Percentiles rank a stretch among this genome's conserved stretches.
These are phyloP conservation scores for Argopecten irradians DNA, from an alignment of 1,140 invertebrate genomes.

Conservation along the genomic window DNA sequence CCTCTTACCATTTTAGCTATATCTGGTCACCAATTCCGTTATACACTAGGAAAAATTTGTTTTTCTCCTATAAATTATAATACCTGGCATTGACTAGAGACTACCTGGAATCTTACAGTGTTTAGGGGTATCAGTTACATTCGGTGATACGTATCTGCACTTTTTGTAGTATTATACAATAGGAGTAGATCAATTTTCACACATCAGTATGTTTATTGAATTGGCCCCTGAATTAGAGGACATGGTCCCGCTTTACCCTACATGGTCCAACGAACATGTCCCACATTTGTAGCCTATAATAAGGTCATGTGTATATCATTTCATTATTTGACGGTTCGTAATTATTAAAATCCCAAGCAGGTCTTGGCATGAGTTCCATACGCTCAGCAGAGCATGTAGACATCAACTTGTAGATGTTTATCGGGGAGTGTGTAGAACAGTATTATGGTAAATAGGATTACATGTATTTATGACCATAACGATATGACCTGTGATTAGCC, in stretches of 20 bases:
- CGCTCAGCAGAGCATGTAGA: background rate
- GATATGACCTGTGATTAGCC: too few species aligned
- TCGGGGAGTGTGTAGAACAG: background rate
- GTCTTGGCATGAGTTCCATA: background rate
- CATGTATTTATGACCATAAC: background rate
- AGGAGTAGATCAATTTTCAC: background rate
- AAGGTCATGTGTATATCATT: background rate
- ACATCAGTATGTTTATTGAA: background rate
- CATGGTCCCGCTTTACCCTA: background rate
- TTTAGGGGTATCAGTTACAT: background rate
- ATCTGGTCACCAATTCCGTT: too few species aligned
- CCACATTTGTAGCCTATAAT: background rate
- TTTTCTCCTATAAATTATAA: too few species aligned
- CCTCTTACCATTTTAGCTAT: too few species aligned
- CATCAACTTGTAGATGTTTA: background rate
- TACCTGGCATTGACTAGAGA: background rate
- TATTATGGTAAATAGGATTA: background rate
- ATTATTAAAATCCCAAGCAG: background rate
- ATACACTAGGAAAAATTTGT: too few species aligned
- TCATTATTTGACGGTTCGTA: background rate
- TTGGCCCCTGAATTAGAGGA: background rate
- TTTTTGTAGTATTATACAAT: background rate
- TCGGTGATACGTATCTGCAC: background rate
- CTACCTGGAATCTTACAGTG: background rate
- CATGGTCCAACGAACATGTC: background rate